phyloP scores from a whole-genome alignment of 2,113 vertebrate species.

The Tilapia sparmanii region DNA sequence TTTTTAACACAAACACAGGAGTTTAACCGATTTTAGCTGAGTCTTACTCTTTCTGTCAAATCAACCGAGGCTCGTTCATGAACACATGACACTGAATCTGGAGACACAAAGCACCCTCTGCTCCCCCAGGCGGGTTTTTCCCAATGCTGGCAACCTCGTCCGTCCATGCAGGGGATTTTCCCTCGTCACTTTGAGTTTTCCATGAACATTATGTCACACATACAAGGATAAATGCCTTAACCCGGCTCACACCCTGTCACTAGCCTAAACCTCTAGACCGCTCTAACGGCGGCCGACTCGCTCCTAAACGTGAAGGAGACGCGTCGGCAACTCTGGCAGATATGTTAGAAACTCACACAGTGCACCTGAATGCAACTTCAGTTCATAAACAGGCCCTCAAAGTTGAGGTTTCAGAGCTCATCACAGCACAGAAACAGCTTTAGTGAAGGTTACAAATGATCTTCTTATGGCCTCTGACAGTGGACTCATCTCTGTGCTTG shows the following conservation, averaged over 20 bases:
- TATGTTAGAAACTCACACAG: neutral
- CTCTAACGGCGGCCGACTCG: accelerated
- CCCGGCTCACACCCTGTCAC: neutral
- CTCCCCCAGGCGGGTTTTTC: neutral
- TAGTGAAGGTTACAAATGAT: neutral
- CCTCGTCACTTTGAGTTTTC: accelerated
- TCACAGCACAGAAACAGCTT: neutral
- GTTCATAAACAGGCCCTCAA: neutral
- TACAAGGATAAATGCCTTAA: neutral
- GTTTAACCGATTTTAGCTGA: neutral
- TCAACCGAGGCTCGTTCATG: neutral
- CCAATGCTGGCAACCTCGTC: neutral
- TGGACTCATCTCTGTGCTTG: neutral
- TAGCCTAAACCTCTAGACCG: accelerated
- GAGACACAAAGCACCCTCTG: neutral
- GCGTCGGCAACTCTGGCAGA: neutral
- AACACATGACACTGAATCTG: neutral
- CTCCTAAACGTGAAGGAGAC: neutral
- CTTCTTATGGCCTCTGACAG: neutral
- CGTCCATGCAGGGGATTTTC: neutral
- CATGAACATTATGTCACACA: neutral
- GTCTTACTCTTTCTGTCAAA: neutral
- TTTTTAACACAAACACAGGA: neutral
- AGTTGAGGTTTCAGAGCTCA: neutral
- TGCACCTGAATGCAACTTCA: neutral